Evolutionary conservation across 2,888 invertebrate genomes (phyloP).

Genomic region (Laothoe populi): DNA sequence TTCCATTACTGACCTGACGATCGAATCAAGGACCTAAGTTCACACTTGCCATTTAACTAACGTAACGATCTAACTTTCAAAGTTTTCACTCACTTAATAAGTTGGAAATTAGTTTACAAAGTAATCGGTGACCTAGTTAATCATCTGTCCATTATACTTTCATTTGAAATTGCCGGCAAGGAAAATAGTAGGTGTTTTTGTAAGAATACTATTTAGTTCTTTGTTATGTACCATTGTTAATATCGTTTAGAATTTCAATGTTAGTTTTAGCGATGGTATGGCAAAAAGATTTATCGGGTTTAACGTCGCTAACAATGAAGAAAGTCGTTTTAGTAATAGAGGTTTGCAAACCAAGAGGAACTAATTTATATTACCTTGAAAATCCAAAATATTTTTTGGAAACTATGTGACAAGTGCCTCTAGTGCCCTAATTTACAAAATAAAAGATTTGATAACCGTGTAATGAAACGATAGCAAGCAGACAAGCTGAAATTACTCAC

Average conservation of each 20-base stretch:
- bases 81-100: constrained; percentile 11
- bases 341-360: too few species aligned
- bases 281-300: too few species aligned
- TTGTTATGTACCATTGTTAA: not conserved
- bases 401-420: too few species aligned
- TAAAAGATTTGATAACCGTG: too few species aligned
- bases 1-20: not conserved
- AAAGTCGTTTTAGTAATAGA: too few species aligned
- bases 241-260: not conserved
- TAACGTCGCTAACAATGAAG: too few species aligned
- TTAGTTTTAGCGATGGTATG: too few species aligned
- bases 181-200: constrained; percentile 1
- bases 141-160: constrained; percentile 14
- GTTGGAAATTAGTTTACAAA: constrained; percentile 11
- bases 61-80: not conserved
- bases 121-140: constrained; percentile 21
- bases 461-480: too few species aligned
- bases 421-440: too few species aligned
- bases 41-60: not conserved
- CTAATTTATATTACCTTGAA: too few species aligned
- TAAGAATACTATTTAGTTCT: not conserved
- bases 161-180: not conserved
- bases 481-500: too few species aligned
- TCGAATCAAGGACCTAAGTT: not conserved
- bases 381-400: too few species aligned